Conservation (phyloP, 1,140 invertebrate species). For the Drosophila littoralis region DNA sequence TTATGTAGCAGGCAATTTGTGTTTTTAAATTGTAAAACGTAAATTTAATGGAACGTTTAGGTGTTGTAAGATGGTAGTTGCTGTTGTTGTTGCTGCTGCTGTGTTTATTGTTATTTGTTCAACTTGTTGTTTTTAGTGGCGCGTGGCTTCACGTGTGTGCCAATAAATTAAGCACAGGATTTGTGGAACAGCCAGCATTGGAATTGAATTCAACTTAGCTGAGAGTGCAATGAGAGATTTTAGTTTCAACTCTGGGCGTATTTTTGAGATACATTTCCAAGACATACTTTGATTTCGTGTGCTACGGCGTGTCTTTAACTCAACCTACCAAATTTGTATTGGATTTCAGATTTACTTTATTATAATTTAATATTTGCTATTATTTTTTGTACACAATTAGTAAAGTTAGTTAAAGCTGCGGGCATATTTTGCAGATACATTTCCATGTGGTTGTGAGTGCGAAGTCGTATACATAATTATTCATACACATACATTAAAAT, state of each 20-base stretch:
- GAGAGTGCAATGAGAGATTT: too few species aligned
- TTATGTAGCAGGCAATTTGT: slow-evolving; percentile 76
- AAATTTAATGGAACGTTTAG: slow-evolving; percentile 81
- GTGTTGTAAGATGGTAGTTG: slow-evolving; percentile 58
- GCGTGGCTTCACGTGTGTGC: slow-evolving; percentile 5
- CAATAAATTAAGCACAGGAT: slow-evolving; percentile 33
- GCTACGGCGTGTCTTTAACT: too few species aligned
- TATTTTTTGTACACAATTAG: too few species aligned
- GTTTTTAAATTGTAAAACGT: slow-evolving; percentile 78
- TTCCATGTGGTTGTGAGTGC: too few species aligned
- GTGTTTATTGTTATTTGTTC: slow-evolving; percentile 15
- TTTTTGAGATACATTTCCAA: not conserved
- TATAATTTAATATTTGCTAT: too few species aligned
- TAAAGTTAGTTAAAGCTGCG: too few species aligned
- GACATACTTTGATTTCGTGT: not conserved
- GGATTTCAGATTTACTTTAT: too few species aligned
- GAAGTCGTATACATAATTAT: too few species aligned
- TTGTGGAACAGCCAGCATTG: not conserved
- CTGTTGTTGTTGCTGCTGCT: slow-evolving; percentile 22
- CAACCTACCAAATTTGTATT: too few species aligned
- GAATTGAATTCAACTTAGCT: not conserved
- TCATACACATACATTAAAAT: too few species aligned
- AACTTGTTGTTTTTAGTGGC: slow-evolving; percentile 17
- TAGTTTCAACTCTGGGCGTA: not conserved
- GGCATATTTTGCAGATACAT: too few species aligned